Evolutionary conservation across 2,113 vertebrate species (phyloP), one percentile per base, ranked within the genome.

Genomic region (Mirza zaza): DNA sequence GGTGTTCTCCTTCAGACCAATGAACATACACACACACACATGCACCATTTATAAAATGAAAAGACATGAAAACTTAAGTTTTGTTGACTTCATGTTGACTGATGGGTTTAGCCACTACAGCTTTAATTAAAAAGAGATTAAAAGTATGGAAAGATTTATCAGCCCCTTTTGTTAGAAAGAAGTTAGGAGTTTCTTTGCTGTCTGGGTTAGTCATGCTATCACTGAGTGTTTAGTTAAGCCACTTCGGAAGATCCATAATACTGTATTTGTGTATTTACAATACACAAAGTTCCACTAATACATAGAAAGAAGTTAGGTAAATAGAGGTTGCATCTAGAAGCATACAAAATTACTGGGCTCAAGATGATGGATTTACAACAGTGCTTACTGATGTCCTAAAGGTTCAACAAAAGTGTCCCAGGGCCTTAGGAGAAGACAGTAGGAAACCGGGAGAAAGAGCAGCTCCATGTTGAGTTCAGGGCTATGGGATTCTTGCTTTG

Each of bases 111-210:
- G 11, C 81, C 39, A 50, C 14, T 55, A 9, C 9, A 65, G 32
- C 39, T 85, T 92, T 96, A 82, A 89, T 97, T 95, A 42, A 55
- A 87, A 90, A 52, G 55, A 90, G 48, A 91, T 77, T 84, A 63
- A 87, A 94, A 63, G 45, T 50, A 87, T 73, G 29, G 15, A 39
- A 92, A 52, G 50, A 21, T 92, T 80, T 81, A 63, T 91, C 63
- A 77, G 21, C 17, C 48, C 17, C 57, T 76, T 90, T 87, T 67
- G 20, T 88, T 57, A 32, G 5, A 29, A 71, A 80, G 61, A 8
- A 89, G 20, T 48, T 63, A 12, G 20, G 32, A 27, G 4, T 82
- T 94, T 86, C 48, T 83, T 79, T 67, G 27, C 39, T 75, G 2
- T 68, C 36, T 93, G 21, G 6, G 21, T 68, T 90, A 59, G 45